These are phyloP conservation scores for Tetranychus cinnabarinus DNA, from an alignment of 1,140 invertebrate genomes.

Conservation along the genomic window DNA sequence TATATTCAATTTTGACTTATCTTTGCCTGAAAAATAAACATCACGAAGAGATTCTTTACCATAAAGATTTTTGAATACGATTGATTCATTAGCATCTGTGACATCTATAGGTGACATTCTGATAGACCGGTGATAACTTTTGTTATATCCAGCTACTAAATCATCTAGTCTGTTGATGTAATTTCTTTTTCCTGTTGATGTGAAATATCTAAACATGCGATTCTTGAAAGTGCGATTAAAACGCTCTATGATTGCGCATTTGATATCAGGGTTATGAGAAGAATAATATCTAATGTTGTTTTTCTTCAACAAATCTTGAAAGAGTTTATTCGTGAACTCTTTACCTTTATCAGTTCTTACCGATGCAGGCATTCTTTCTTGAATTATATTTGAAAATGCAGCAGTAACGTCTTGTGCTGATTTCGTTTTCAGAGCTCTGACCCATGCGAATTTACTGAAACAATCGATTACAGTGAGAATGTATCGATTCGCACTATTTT, in stretches of 20 bases:
- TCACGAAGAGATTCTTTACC: too few species aligned
- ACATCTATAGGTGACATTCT: neutral
- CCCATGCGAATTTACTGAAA: slow-evolving; percentile 14
- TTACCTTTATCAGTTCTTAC: slow-evolving; percentile 2
- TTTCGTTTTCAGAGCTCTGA: slow-evolving; percentile 11
- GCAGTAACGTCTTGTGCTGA: neutral
- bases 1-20: neutral
- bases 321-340: slow-evolving; percentile 8
- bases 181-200: neutral
- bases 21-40: neutral
- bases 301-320: slow-evolving; percentile 16
- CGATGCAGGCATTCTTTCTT: neutral
- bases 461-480: slow-evolving; percentile 14
- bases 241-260: neutral
- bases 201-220: neutral
- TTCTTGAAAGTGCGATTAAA: neutral
- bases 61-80: neutral
- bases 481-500: slow-evolving; percentile 12
- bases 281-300: neutral
- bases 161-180: neutral
- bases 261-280: neutral
- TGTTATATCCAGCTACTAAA: neutral
- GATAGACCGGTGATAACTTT: neutral
- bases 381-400: slow-evolving; percentile 2
- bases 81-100: neutral